Evolutionary conservation across 2,797 vertebrate species (phyloP), one percentile per base, ranked within the genome.

Genomic region (Hafferia zeledoni): DNA sequence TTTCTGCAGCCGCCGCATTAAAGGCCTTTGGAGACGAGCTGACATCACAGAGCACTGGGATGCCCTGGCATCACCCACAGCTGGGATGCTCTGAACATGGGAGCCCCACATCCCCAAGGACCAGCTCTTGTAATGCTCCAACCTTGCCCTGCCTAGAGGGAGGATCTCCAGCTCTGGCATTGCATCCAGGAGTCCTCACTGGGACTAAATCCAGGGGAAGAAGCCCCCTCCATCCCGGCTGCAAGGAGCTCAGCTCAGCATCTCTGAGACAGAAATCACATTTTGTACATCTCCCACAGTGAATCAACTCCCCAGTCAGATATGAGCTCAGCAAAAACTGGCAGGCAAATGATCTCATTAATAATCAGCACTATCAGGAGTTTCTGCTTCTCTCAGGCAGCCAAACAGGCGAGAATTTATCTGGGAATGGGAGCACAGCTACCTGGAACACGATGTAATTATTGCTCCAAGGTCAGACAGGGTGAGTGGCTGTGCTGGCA

Each of bases 261-360:
- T 83, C 95, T 92, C 79, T 67, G 82, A 7, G 56, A 76, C 4
- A 1, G 89, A 91, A 93, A 93, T 65, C 82, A 71, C 94, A 94
- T 93, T 91, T 91, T 5, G 27, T 76, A 72, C 57, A 81, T 91
- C 92, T 94, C 94, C 92, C 87, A 61, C 84, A 52, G 84, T 83
- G 91, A 92, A 92, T 86, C 89, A 96, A 92, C 84, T 95, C 93
- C 81, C 92, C 87, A 85, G 89, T 74, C 87, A 87, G 95, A 92
- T 96, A 96, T 91, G 90, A 94, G 91, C 92, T 96, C 95, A 96
- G 96, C 93, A 94, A 94, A 96, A 96, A 61, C 77, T 92, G 87
- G 92, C 96, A 96, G 92, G 95, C 92, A 96, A 97, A 97, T 88
- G 95, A 94, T 94, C 92, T 96, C 87, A 95, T 96, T 95, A 96